Evolutionary conservation across 2,888 invertebrate genomes (phyloP), one percentile per base, ranked within the genome.

Genomic region (Cryptosula pallasiana): DNA sequence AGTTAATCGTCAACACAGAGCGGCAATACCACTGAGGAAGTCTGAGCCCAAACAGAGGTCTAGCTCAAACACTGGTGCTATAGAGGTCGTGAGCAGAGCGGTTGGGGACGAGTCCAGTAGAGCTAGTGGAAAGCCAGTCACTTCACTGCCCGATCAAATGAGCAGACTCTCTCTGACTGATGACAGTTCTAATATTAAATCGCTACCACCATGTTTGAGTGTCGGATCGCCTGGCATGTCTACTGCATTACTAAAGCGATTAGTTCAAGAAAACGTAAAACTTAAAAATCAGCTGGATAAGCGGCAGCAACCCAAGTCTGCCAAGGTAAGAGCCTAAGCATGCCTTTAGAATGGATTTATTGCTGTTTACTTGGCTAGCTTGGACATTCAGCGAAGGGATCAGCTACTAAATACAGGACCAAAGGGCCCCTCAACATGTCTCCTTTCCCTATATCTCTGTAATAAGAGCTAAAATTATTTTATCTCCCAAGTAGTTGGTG

Each of bases 201-300:
- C 63, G 2, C 27, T 63, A 13, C 63, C 63, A 9, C 32, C 27
- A 13, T 9, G 63, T 34, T 32, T 63, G 32, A 63, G 63, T n/a
- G 45, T 45, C 45, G 63, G 63, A 9, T 63, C 63, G 16, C 63
- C 63, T 27, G 63, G 63, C 27, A 63, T 63, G 63, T 63, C 63
- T 13, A 32, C 63, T 3, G 63, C 63, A 63, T 32, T 63, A 3
- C 27, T 63, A 2, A 63, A 63, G 27, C 25, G 34, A 63, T 32
- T 63, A 13, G 63, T 63, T 2, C 63, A 63, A n/a, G 63, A 63
- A 32, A 63, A 63, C n/a, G 5, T 63, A 3, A 63, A 32, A 63
- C 63, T 63, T 9, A 63, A 63, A 27, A 13, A 27, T 3, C 63
- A 63, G 34, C 34, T 63, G 32, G 63, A 63, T 13, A 63, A 34